Evolutionary conservation across 2,888 invertebrate species (phyloP).

Genomic region (Leptopilina myrica): DNA sequence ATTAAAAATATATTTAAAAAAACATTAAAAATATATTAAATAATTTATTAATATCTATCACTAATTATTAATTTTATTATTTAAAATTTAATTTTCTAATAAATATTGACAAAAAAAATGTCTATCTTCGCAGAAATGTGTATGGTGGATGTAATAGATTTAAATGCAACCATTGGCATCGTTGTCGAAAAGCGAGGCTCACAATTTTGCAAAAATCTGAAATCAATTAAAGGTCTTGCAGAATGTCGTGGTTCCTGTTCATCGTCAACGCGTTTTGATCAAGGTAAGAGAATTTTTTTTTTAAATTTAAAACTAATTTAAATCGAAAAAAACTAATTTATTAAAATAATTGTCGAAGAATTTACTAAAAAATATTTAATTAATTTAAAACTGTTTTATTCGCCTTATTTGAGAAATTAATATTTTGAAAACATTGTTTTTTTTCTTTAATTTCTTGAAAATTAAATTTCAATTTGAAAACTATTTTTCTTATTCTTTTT

Average conservation of each 20-base stretch:
- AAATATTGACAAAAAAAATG: neutral
- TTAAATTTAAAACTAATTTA: too few relatives aligned
- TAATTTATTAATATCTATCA: too few relatives aligned
- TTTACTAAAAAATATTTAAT: too few relatives aligned
- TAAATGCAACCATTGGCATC: slow-evolving; percentile 80
- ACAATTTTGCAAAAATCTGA: slow-evolving; percentile 80
- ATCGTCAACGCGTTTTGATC: slow-evolving; percentile 84
- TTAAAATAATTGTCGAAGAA: too few relatives aligned
- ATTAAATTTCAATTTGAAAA: neutral
- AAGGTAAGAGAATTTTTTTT: slow-evolving; percentile 75
- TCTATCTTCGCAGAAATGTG: slow-evolving; percentile 72
- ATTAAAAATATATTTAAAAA: too few relatives aligned
- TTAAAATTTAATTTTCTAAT: neutral
- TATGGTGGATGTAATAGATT: slow-evolving; percentile 78
- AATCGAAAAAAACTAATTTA: too few relatives aligned
- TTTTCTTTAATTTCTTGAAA: neutral
- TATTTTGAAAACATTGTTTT: neutral
- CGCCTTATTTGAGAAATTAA: neutral
- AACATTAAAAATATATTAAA: too few relatives aligned
- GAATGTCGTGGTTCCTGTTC: slow-evolving; percentile 85
- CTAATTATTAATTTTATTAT: neutral
- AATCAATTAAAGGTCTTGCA: slow-evolving; percentile 80
- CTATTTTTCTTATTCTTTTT: slow-evolving; percentile 22
- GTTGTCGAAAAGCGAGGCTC: slow-evolving; percentile 80
- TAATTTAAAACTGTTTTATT: neutral